These are phyloP conservation scores for Uropsilus gracilis DNA, from an alignment of 2,113 vertebrate genomes.

Conservation along the genomic window DNA sequence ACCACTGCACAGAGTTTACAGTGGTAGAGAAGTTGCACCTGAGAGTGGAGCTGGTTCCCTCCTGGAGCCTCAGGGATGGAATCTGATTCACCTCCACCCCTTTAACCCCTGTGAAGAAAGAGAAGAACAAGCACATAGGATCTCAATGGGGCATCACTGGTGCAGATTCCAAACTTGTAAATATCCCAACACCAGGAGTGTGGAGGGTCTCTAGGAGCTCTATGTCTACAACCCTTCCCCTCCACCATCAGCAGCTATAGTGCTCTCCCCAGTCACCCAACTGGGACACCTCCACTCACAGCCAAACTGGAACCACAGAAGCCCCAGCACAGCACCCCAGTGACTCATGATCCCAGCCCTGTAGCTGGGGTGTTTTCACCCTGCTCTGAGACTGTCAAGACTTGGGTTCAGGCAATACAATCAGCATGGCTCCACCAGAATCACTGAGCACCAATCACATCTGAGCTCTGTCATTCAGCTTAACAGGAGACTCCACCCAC, in stretches of 20 bases:
- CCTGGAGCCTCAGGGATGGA: neutral
- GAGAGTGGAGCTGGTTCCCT: neutral
- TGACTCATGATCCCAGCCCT: neutral
- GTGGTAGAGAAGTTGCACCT: neutral
- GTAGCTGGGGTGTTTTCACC: neutral
- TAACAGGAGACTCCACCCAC: neutral
- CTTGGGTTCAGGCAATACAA: neutral
- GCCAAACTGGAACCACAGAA: neutral
- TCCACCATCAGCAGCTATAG: neutral
- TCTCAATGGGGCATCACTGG: neutral
- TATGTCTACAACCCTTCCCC: too few species aligned
- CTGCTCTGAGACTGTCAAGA: neutral
- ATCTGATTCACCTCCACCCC: neutral
- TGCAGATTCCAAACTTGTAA: neutral
- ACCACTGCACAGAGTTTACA: neutral
- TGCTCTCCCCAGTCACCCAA: fast-evolving
- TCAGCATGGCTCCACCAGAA: neutral
- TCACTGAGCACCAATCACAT: neutral
- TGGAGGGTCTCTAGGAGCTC: too few species aligned
- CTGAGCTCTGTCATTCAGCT: neutral
- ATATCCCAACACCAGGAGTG: too few species aligned
- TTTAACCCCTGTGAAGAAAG: slow-evolving; percentile 38
- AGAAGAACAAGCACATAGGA: neutral
- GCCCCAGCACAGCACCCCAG: neutral
- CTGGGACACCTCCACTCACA: neutral